Percentiles rank a stretch among this genome's conserved stretches.
Conservation (phyloP, 2,797 vertebrate genomes). For the Oceanodroma leucorhoa region DNA sequence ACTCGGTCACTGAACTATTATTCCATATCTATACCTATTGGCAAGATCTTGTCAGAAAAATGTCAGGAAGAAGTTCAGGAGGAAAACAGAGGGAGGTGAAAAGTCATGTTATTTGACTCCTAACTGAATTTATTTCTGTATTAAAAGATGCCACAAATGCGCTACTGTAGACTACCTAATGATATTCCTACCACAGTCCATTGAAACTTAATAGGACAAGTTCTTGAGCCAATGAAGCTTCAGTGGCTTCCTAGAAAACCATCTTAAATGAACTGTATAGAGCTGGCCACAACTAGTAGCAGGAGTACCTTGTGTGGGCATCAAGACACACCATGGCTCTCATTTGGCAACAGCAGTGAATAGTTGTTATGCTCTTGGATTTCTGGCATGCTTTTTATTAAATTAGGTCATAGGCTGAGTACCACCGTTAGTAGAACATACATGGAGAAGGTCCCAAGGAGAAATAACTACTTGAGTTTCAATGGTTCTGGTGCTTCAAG, state of each 20-base stretch:
- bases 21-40: not conserved
- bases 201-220: not conserved
- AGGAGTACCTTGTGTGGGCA: not conserved
- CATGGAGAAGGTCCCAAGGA: not conserved
- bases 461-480: not conserved
- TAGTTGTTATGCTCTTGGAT: not conserved
- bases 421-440: not conserved
- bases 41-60: not conserved
- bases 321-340: not conserved
- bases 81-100: not conserved
- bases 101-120: not conserved
- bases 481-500: not conserved
- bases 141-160: not conserved
- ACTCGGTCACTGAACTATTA: not conserved
- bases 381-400: not conserved
- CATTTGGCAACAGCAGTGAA: not conserved
- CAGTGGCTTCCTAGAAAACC: not conserved
- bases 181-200: not conserved
- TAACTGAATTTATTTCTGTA: not conserved
- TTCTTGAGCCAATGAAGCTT: not conserved
- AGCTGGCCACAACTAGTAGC: not conserved
- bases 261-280: not conserved
- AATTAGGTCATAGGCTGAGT: not conserved
- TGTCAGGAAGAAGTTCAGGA: not conserved
- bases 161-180: not conserved